Evolutionary conservation across 2,113 vertebrate species (phyloP).

Genomic region (Dryoscopus gambensis): DNA sequence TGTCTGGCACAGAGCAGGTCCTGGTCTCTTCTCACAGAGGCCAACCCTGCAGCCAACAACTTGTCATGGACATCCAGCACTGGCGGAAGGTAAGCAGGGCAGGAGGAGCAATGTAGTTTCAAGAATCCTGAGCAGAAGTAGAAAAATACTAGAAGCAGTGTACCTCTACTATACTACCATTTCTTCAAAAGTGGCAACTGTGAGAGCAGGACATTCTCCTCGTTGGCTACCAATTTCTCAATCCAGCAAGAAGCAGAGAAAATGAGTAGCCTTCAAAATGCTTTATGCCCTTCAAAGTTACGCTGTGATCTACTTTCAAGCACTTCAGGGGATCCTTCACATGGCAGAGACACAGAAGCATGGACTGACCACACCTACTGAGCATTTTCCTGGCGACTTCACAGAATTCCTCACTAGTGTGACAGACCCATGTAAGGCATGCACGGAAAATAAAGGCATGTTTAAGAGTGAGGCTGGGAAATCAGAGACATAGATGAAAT

Average conservation of each 20-base stretch:
- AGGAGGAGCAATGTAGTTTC: background rate
- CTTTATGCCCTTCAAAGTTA: background rate
- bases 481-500: background rate
- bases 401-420: background rate
- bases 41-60: background rate
- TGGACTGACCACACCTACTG: background rate
- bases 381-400: background rate
- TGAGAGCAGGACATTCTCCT: background rate
- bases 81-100: rapidly evolving
- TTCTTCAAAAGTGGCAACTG: background rate
- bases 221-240: background rate
- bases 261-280: background rate
- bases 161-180: background rate
- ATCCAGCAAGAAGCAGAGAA: background rate
- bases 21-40: background rate
- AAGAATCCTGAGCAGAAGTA: background rate
- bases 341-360: background rate
- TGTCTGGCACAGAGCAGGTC: background rate
- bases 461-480: background rate
- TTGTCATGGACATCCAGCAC: background rate
- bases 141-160: background rate
- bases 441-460: background rate
- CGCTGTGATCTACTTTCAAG: background rate
- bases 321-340: background rate
- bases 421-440: background rate